Evolutionary conservation across 2,113 vertebrate species (phyloP), one percentile per base, ranked within the genome.

Genomic region (Aegypius monachus): DNA sequence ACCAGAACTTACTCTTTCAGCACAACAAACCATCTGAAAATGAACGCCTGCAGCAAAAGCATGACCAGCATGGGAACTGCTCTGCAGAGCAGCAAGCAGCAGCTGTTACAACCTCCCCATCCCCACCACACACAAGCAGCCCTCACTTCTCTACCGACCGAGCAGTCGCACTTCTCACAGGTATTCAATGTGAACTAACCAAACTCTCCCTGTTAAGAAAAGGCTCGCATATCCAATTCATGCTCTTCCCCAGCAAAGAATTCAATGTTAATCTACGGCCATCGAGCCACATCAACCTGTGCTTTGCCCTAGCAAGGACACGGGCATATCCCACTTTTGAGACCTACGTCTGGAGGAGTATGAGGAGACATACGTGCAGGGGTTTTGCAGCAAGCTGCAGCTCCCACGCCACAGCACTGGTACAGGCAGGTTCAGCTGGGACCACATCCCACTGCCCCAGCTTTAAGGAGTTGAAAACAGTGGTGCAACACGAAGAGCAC

Each of bases 161-260:
- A 42, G 48, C 26, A 85, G 45, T 20, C 61, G 68, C 38, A 63
- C 18, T 14, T 31, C 52, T n/a, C 31, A 70, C 12, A 27, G 38
- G 26, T 19, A 40, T 8, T 55, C 42, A 29, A 0, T 1, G 18
- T 0, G 0, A 72, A 56, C 16, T 52, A 75, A 72, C 16, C 40
- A 50, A 50, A 29, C 18, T 59, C 19, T 20, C 67, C 38, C 16
- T 19, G 1, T 29, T 48, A 62, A 8, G 10, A 26, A 72, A 58
- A 63, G 38, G 59, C 20, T 72, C 32, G 31, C 2, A 5, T 10
- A 43, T 3, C 19, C 55, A 26, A 22, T 36, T 20, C n/a, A 50
- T 7, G 34, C 17, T 63, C 42, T 66, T 68, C 14, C 38, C 29
- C 19, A 53, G 61, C 17, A 31, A 82, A 78, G 55, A 23, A 34